Conservation (phyloP, 1,140 invertebrate genomes). For the Apis dorsata region DNA sequence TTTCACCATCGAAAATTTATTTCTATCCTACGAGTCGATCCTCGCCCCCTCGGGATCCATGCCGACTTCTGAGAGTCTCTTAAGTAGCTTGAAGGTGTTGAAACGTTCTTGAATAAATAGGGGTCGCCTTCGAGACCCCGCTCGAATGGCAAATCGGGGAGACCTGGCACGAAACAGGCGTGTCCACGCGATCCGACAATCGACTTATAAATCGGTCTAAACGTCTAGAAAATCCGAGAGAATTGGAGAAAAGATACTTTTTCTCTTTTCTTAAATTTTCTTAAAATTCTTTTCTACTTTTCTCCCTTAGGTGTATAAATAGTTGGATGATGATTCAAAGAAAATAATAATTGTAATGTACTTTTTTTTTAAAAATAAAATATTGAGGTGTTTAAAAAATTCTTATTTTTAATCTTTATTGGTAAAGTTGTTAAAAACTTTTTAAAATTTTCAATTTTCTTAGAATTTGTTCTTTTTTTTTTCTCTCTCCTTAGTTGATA, state of each 20-base stretch:
- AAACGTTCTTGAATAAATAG: conserved; percentile 62
- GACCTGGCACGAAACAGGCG: conserved; percentile 42
- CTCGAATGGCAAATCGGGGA: conserved; percentile 52
- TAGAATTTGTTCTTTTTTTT: too few species aligned
- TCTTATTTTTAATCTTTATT: background rate
- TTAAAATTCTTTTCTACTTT: background rate
- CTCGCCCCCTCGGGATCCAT: conserved; percentile 5
- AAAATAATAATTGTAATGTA: too few species aligned
- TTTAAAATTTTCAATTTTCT: too few species aligned
- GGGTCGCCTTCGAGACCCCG: conserved; percentile 8
- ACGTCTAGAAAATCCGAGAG: background rate
- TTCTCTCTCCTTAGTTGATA: too few species aligned
- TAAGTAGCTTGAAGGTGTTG: conserved; percentile 55
- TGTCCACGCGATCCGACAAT: conserved; percentile 26
- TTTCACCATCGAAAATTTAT: conserved; percentile 25
- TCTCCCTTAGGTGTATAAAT: background rate
- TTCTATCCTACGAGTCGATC: conserved; percentile 9
- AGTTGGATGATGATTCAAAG: too few species aligned
- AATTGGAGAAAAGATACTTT: background rate
- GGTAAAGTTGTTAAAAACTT: too few species aligned
- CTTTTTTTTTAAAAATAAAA: too few species aligned
- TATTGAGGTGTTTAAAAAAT: too few species aligned
- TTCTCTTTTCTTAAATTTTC: too few species aligned
- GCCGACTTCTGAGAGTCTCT: conserved; percentile 45
- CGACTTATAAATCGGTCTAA: conserved; percentile 48